phyloP scores from a whole-genome alignment of 2,888 invertebrate species.

The Paralinhomoeus sp. region DNA sequence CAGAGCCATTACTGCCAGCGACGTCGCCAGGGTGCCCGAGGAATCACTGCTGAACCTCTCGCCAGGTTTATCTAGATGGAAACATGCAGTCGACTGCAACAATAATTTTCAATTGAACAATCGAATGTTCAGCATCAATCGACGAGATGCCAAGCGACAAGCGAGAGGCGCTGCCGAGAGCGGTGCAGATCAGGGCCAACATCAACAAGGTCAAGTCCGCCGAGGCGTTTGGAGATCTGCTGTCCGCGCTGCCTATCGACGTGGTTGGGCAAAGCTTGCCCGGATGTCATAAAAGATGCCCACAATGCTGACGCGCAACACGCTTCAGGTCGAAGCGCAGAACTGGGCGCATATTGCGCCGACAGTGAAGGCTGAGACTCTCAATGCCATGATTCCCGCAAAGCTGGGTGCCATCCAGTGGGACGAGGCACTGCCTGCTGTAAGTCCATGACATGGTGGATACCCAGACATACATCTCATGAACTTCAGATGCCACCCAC shows the following conservation, averaged over 20 bases:
- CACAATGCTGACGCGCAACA: too few relatives aligned
- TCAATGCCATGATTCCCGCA: not conserved
- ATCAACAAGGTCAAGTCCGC: not conserved
- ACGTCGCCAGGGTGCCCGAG: slow-evolving; percentile 1
- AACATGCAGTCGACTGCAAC: too few relatives aligned
- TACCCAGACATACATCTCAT: too few relatives aligned
- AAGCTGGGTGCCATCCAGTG: not conserved
- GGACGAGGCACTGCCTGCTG: not conserved
- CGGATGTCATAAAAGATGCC: too few relatives aligned
- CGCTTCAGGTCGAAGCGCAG: not conserved
- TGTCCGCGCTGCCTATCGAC: too few relatives aligned
- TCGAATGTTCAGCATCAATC: too few relatives aligned
- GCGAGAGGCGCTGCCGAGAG: not conserved
- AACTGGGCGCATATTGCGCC: not conserved
- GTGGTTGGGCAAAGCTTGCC: too few relatives aligned
- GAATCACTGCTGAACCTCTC: not conserved
- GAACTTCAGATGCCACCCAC: not conserved
- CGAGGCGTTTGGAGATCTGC: not conserved
- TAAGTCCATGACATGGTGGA: too few relatives aligned
- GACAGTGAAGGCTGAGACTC: not conserved
- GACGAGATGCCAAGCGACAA: not conserved
- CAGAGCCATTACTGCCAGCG: slow-evolving; percentile 8
- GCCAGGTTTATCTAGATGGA: too few relatives aligned
- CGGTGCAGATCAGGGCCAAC: not conserved
- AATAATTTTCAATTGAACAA: too few relatives aligned